Evolutionary conservation across 2,888 invertebrate species (phyloP), one percentile per base, ranked within the genome.

Genomic region (Scaptomyza cyrtandrae): DNA sequence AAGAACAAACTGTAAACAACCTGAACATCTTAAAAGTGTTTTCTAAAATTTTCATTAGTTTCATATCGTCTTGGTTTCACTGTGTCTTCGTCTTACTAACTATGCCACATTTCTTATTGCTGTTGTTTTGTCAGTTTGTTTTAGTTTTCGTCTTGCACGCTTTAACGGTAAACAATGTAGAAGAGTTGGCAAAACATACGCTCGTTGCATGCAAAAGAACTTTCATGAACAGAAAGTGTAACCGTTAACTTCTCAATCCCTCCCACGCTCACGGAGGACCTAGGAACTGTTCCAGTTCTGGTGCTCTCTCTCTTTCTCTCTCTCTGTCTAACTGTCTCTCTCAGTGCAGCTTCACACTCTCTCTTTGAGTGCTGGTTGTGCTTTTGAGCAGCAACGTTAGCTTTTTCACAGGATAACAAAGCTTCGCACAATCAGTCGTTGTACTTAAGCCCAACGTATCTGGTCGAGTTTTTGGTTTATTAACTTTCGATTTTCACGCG

Each of bases 371-470:
- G 31, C 37, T 50, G 57, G 62, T 50, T 75, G 80, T 81, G 71
- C 86, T 67, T 71, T 79, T 73, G 48, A 53, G 41, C 55, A 46
- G 57, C 54, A 57, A 44, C 48, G 19, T 50, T 50, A 74, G 83
- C 85, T 82, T 86, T 86, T 77, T 62, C 85, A 67, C 89, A 87
- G 85, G 85, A 86, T 86, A 86, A 86, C 86, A 86, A 86, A 86
- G 85, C 88, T 86, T 68, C 63, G 54, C 65, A 31, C 89, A 85
- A 87, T 87, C 85, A 89, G 86, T 85, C 88, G 83, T 88, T 84
- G 87, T 88, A 78, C 75, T 85, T 85, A 73, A 59, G 85, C 70
- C 73, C 70, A 85, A 71, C 84, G 69, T 68, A 53, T 61, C 85
- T 86, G 85, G 85, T 86, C 79, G 88, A 60, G 61, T 49, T 59